Evolutionary conservation across 2,888 invertebrate species (phyloP).

Genomic region (Teleiodes luculella): DNA sequence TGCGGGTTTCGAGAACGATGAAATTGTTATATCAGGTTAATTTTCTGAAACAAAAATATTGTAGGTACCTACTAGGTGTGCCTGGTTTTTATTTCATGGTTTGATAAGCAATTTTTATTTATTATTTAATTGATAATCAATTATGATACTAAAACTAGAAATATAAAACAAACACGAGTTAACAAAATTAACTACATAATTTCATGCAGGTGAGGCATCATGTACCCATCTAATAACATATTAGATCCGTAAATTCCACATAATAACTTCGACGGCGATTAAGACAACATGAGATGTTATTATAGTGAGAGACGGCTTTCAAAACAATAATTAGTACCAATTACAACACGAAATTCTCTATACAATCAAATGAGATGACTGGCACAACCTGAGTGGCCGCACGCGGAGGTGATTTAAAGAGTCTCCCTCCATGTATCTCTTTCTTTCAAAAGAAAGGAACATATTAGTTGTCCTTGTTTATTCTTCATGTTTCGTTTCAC

Average conservation of each 20-base stretch:
- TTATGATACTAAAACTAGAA: background rate
- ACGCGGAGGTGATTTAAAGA: conserved; percentile 63
- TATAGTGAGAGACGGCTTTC: conserved; percentile 49
- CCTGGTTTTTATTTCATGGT: too few species aligned
- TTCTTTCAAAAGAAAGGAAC: conserved; percentile 37
- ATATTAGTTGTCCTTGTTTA: background rate
- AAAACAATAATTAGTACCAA: conserved; percentile 74
- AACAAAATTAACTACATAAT: background rate
- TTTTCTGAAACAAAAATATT: background rate
- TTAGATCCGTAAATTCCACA: conserved; percentile 26
- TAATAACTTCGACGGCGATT: conserved; percentile 31
- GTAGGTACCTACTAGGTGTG: too few species aligned
- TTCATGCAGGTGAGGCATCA: background rate
- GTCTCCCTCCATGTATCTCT: conserved; percentile 30
- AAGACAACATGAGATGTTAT: conserved; percentile 38
- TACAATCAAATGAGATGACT: conserved; percentile 76
- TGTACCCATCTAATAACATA: conserved; percentile 1
- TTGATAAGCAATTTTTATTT: too few species aligned
- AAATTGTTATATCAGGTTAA: background rate
- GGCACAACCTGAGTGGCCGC: conserved; percentile 66
- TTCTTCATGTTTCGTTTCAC: background rate
- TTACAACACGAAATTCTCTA: conserved; percentile 65
- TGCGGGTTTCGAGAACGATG: background rate
- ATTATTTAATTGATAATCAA: too few species aligned
- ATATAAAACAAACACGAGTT: background rate